Conservation (phyloP, 1,140 invertebrate genomes). For the Brachionus manjavacas region DNA sequence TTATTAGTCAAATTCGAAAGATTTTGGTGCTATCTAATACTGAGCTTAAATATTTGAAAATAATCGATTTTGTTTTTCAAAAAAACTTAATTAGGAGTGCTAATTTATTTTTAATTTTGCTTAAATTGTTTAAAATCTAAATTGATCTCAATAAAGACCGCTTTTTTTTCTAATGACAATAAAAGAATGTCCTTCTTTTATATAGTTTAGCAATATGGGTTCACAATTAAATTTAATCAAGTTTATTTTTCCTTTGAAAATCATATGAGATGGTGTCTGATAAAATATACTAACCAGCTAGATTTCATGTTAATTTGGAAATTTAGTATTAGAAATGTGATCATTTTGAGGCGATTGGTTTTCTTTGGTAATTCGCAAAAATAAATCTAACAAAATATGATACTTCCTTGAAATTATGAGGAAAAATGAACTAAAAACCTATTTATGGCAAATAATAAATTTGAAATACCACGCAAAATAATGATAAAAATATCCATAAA, state of each 20-base stretch:
- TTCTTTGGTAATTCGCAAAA: background rate
- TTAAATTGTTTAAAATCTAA: background rate
- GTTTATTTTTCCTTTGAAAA: background rate
- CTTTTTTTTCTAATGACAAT: background rate
- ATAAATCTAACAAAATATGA: background rate
- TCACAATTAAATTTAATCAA: background rate
- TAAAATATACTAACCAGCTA: background rate
- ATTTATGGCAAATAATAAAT: background rate
- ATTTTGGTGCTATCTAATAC: background rate
- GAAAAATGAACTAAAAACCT: background rate
- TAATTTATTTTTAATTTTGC: no score
- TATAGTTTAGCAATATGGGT: background rate
- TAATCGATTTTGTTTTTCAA: no score
- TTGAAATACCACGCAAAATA: background rate
- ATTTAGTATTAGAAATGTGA: background rate
- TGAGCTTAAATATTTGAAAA: no score
- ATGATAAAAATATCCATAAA: background rate
- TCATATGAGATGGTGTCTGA: background rate
- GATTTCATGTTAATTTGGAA: background rate
- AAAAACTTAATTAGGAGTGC: no score
- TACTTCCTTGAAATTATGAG: background rate
- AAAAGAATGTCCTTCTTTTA: background rate
- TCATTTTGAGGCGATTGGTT: background rate
- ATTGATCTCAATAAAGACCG: background rate
- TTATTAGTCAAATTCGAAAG: background rate